Evolutionary conservation across 2,888 invertebrate genomes (phyloP).

Genomic region (Rhamnusium bicolor): DNA sequence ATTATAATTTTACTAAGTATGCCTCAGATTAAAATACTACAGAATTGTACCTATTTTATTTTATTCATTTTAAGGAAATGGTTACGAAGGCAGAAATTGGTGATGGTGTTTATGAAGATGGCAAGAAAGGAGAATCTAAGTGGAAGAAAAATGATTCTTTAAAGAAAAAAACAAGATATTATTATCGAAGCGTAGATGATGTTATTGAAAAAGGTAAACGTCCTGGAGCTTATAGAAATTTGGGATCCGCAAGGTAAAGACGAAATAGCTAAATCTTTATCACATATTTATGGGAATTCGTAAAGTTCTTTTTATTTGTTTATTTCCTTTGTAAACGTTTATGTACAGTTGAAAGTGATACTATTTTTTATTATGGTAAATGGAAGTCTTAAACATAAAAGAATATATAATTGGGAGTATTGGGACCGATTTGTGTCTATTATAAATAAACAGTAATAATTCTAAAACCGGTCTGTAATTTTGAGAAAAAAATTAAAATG

Average conservation of each 20-base stretch:
- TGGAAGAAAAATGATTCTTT: conserved; percentile 81
- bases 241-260: conserved; percentile 66
- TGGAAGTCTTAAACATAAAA: too few relatives aligned
- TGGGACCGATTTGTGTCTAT: too few relatives aligned
- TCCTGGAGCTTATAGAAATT: conserved; percentile 68
- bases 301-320: neutral
- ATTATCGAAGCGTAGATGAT: conserved; percentile 89
- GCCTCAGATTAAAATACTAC: too few relatives aligned
- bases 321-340: too few relatives aligned
- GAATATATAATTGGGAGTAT: too few relatives aligned
- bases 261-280: conserved; percentile 41
- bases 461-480: too few relatives aligned
- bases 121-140: conserved; percentile 76
- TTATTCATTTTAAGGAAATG: conserved; percentile 47
- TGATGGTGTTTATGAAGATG: conserved; percentile 69
- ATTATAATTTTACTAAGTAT: too few relatives aligned
- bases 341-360: neutral
- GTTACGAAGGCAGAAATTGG: conserved; percentile 63
- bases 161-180: conserved; percentile 82
- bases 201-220: conserved; percentile 91
- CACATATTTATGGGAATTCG: conserved; percentile 28
- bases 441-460: too few relatives aligned
- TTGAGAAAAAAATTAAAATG: too few relatives aligned
- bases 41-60: conserved; percentile 7
- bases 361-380: too few relatives aligned